A percentile compares a stretch with the other conserved stretches of the same genome.
Evolutionary conservation across 1,140 invertebrate genomes (phyloP).

Genomic region (Neotoxoptera formosana): DNA sequence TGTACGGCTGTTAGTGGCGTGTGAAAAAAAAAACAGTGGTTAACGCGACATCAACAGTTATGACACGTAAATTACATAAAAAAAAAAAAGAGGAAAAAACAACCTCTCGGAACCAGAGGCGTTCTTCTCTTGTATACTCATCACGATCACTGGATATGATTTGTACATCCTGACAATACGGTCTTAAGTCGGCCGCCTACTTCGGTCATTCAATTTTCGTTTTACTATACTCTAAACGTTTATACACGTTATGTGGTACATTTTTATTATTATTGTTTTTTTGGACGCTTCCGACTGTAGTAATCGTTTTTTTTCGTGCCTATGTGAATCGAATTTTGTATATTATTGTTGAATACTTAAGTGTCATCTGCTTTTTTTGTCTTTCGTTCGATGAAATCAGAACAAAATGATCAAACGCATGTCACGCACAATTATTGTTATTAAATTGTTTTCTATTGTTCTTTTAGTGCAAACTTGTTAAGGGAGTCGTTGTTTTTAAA

Average conservation of each 20-base stretch:
- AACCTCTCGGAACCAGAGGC: slow-evolving; percentile 27
- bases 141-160: slow-evolving; percentile 48
- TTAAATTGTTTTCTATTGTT: slow-evolving; percentile 36
- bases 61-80: slow-evolving; percentile 56
- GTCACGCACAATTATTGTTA: slow-evolving; percentile 38
- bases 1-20: slow-evolving; percentile 39
- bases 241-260: not conserved
- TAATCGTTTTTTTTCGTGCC: not conserved
- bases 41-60: slow-evolving; percentile 47
- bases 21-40: slow-evolving; percentile 52
- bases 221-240: slow-evolving; percentile 42
- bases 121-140: slow-evolving; percentile 49
- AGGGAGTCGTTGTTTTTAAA: not conserved
- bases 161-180: slow-evolving; percentile 52
- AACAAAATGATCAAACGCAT: slow-evolving; percentile 5
- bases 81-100: slow-evolving; percentile 20
- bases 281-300: slow-evolving; percentile 25
- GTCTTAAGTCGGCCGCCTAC: slow-evolving; percentile 2
- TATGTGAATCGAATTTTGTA: slow-evolving; percentile 31
- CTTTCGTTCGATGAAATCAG: not conserved
- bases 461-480: not conserved
- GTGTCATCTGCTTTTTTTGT: not conserved
- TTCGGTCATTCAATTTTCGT: slow-evolving; percentile 44
- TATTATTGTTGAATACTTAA: slow-evolving; percentile 15
- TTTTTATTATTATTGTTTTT: slow-evolving; percentile 8